A percentile compares a stretch with the other conserved stretches of the same genome.
phyloP scores from a whole-genome alignment of 2,888 invertebrate genomes.

The Autographa gamma region DNA sequence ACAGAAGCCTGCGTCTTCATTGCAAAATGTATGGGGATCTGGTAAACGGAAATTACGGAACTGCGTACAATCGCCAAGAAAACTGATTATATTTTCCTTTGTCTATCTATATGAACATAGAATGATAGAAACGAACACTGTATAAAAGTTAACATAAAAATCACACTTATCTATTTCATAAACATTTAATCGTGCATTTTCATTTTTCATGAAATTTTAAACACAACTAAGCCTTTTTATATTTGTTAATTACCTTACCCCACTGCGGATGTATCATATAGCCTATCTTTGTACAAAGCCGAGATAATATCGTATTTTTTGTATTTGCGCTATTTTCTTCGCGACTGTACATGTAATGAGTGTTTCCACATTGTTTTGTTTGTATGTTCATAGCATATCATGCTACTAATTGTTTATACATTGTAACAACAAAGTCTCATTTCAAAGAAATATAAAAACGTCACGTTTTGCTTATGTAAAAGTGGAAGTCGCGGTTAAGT shows the following conservation, averaged over 20 bases:
- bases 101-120: background rate
- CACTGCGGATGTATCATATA: too few species aligned
- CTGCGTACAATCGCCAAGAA: background rate
- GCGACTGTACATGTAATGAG: background rate
- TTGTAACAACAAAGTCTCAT: background rate
- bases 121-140: background rate
- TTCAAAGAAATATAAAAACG: background rate
- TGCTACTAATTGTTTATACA: background rate
- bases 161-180: too few species aligned
- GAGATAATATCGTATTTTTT: background rate
- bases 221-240: too few species aligned
- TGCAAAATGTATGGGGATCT: constrained; percentile 8
- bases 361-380: constrained; percentile 3
- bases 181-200: too few species aligned
- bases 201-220: too few species aligned
- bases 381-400: background rate
- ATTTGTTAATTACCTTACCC: too few species aligned
- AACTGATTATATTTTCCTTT: background rate
- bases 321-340: background rate
- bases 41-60: constrained; percentile 37
- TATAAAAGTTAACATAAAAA: too few species aligned
- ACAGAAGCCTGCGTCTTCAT: constrained; percentile 12
- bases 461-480: background rate
- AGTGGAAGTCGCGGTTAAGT: background rate
- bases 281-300: background rate